These are phyloP conservation scores for Colistium nudipinnis DNA, from an alignment of 2,113 vertebrate species.

Conservation along the genomic window DNA sequence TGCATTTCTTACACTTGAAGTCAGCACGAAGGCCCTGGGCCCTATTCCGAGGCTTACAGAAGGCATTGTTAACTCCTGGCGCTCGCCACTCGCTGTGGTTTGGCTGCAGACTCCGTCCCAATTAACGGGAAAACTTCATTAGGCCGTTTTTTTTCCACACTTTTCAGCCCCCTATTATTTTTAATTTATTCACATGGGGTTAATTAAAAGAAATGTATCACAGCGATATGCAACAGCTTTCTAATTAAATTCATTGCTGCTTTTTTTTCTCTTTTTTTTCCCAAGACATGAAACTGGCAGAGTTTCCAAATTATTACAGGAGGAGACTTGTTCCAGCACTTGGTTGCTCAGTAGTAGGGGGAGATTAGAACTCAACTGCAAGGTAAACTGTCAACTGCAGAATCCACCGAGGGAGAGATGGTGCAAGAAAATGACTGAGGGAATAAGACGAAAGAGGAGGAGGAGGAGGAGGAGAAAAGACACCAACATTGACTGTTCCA, in stretches of 20 bases:
- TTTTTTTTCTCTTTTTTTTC: constrained; percentile 81
- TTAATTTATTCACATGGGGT: constrained; percentile 88
- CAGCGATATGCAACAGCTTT: constrained; percentile 84
- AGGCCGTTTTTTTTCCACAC: constrained; percentile 77
- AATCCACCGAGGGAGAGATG: constrained; percentile 49
- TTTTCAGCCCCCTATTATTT: constrained; percentile 84
- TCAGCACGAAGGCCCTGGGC: constrained; percentile 76
- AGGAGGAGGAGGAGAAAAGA: constrained; percentile 52
- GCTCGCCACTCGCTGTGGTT: constrained; percentile 75
- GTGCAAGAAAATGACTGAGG: constrained; percentile 42
- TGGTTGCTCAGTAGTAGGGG: constrained; percentile 65
- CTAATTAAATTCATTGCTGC: constrained; percentile 85
- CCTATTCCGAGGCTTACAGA: constrained; percentile 78
- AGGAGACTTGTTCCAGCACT: constrained; percentile 80
- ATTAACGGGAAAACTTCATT: constrained; percentile 85
- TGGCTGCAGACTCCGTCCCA: constrained; percentile 80
- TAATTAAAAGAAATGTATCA: constrained; percentile 87
- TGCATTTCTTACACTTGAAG: constrained; percentile 82
- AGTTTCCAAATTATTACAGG: constrained; percentile 80
- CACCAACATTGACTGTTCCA: constrained; percentile 43
- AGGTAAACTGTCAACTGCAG: constrained; percentile 74
- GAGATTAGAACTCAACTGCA: constrained; percentile 72
- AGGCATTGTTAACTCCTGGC: constrained; percentile 80
- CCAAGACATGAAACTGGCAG: constrained; percentile 79
- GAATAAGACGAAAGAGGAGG: constrained; percentile 61